Evolutionary conservation across 2,113 vertebrate genomes (phyloP).

Genomic region (Tragelaphus imberbis): DNA sequence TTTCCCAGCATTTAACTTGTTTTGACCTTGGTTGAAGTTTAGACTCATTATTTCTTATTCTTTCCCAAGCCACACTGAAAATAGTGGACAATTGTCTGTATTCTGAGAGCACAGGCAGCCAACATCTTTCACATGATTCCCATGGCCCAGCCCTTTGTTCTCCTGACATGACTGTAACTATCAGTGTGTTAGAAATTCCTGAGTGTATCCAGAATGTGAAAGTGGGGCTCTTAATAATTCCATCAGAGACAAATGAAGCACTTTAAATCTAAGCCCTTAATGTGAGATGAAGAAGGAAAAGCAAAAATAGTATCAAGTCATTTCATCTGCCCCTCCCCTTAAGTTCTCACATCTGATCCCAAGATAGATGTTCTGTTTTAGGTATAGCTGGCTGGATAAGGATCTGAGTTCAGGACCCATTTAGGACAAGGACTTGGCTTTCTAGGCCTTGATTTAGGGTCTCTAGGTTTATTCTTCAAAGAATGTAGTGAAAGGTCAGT

Average conservation of each 20-base stretch:
- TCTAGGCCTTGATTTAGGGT: background rate
- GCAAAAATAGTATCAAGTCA: background rate
- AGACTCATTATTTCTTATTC: slow-evolving; percentile 20
- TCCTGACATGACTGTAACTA: background rate
- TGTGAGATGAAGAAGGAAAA: slow-evolving; percentile 6
- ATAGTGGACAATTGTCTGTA: slow-evolving; percentile 37
- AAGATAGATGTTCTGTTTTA: background rate
- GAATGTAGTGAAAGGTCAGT: background rate
- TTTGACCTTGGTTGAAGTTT: slow-evolving; percentile 3
- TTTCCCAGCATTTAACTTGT: slow-evolving; percentile 16
- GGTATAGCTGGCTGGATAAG: background rate
- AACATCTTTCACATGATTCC: background rate
- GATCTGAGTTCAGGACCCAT: background rate
- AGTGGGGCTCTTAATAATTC: background rate
- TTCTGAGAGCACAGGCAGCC: background rate
- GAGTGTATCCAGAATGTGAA: slow-evolving; percentile 28
- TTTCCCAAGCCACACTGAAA: background rate
- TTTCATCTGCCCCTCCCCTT: background rate
- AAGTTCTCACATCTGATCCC: background rate
- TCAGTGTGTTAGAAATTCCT: background rate
- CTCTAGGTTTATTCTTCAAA: background rate
- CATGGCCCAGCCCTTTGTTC: slow-evolving; percentile 21
- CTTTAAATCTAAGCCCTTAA: background rate
- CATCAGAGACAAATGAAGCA: background rate
- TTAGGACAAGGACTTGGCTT: background rate